Percentiles rank a stretch among this genome's conserved stretches.
These are phyloP conservation scores for Ophion obscuratus DNA, from an alignment of 2,888 invertebrate species.

Conservation along the genomic window DNA sequence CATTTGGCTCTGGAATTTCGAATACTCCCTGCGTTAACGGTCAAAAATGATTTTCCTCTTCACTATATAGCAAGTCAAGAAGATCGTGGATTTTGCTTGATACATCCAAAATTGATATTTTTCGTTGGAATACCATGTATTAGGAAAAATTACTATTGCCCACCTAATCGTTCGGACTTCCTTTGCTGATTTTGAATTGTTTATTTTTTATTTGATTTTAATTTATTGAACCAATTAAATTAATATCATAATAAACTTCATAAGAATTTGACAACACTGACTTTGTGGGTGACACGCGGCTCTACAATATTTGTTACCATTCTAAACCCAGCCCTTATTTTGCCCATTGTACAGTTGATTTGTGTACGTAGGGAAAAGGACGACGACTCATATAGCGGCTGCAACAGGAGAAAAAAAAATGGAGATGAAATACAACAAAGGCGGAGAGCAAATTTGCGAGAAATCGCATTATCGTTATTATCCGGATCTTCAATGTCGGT, in stretches of 20 bases:
- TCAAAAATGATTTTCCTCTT: no score
- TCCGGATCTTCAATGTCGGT: constrained; percentile 25
- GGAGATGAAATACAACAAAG: background rate
- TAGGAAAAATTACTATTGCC: no score
- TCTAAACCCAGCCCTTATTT: background rate
- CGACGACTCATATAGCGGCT: background rate
- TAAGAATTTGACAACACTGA: background rate
- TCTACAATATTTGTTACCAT: background rate
- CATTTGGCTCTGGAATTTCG: no score
- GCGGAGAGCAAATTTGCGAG: constrained; percentile 45
- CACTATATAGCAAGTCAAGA: no score
- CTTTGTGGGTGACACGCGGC: background rate
- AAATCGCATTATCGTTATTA: constrained; percentile 52
- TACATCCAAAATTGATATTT: no score
- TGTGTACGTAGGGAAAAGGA: background rate
- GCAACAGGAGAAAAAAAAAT: constrained; percentile 1
- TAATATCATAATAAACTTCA: background rate
- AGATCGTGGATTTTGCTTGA: no score
- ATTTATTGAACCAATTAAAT: background rate
- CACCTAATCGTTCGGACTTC: no score
- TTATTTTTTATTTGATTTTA: no score
- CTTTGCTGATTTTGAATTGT: no score
- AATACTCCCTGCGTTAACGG: no score
- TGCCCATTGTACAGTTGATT: background rate
- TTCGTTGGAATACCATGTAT: no score